Percentiles rank a stretch among this genome's conserved stretches.
Conservation (phyloP, 2,888 invertebrate species). For the Diadegma fenestrale region DNA sequence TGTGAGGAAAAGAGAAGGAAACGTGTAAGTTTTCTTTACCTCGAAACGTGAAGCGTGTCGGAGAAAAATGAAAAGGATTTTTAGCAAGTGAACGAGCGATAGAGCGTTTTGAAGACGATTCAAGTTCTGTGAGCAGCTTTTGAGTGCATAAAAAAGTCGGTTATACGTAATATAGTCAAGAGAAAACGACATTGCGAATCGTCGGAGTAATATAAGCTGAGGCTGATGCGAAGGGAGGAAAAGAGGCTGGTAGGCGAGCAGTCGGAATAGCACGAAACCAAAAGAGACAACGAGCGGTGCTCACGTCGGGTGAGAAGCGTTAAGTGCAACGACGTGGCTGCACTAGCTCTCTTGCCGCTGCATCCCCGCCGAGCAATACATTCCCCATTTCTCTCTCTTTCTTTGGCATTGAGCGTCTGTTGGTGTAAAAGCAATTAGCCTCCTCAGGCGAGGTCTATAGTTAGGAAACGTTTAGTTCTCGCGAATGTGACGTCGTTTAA, state of each 20-base stretch:
- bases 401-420: constrained; percentile 32
- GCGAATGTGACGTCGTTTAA: constrained; percentile 48
- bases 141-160: neutral
- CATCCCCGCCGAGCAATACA: constrained; percentile 44
- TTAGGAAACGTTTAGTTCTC: constrained; percentile 66
- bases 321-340: constrained; percentile 67
- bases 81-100: neutral
- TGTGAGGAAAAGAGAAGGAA: neutral
- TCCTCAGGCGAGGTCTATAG: constrained; percentile 67
- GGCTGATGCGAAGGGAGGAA: neutral
- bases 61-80: constrained; percentile 1
- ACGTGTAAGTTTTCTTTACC: too few relatives aligned
- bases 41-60: neutral
- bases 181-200: constrained; percentile 12
- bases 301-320: constrained; percentile 53
- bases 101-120: neutral
- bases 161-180: neutral
- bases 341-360: constrained; percentile 49
- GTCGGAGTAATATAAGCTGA: constrained; percentile 24
- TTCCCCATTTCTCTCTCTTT: constrained; percentile 13
- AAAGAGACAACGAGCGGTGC: constrained; percentile 31
- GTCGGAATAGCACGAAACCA: constrained; percentile 50
- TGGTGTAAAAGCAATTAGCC: constrained; percentile 71
- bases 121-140: neutral
- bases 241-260: constrained; percentile 28